Evolutionary conservation across 2,797 vertebrate species (phyloP).

Genomic region (Erethizon dorsatum): DNA sequence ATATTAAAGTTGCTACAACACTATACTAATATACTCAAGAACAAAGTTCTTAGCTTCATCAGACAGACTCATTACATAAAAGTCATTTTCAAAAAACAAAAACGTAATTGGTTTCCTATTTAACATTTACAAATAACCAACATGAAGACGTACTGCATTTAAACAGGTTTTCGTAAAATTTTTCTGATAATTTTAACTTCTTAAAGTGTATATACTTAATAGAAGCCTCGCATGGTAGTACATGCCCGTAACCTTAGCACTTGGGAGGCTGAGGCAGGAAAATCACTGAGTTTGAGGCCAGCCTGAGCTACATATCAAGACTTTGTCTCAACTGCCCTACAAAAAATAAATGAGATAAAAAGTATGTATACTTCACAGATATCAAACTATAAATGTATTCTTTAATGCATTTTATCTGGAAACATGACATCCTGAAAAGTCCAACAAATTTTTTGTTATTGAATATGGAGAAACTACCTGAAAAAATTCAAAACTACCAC

Average conservation of each 20-base stretch:
- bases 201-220: neutral
- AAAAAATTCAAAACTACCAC: slow-evolving; percentile 8
- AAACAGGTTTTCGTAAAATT: slow-evolving; percentile 37
- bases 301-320: neutral
- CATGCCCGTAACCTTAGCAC: neutral
- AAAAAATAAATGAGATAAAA: neutral
- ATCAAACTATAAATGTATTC: slow-evolving; percentile 34
- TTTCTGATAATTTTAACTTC: neutral
- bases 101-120: neutral
- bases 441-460: slow-evolving; percentile 32
- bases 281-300: neutral
- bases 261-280: neutral
- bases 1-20: neutral
- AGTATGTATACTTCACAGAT: neutral
- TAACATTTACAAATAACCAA: neutral
- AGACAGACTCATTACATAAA: neutral
- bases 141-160: neutral
- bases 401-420: slow-evolving; percentile 18
- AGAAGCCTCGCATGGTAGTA: neutral
- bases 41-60: neutral
- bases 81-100: slow-evolving; percentile 15
- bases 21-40: neutral
- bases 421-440: slow-evolving; percentile 35
- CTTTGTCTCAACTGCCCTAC: neutral
- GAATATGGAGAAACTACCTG: slow-evolving; percentile 50